These are phyloP conservation scores for Rhingia rostrata DNA, from an alignment of 2,888 invertebrate genomes.

Conservation along the genomic window DNA sequence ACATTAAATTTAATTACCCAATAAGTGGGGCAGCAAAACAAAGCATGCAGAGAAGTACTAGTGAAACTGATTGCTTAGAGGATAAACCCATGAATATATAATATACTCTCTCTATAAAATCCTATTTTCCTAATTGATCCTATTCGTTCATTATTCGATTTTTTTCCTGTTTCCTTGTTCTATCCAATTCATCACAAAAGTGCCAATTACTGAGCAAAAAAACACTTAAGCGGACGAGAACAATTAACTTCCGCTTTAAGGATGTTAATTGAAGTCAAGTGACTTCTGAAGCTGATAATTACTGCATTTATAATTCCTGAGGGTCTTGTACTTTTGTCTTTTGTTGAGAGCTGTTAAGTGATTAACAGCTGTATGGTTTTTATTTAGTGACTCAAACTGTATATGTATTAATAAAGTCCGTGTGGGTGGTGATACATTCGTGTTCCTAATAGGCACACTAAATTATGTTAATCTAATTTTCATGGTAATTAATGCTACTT, in stretches of 20 bases:
- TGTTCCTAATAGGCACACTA: too few relatives aligned
- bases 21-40: constrained; percentile 35
- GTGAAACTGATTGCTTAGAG: constrained; percentile 20
- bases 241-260: constrained; percentile 32
- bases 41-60: background rate
- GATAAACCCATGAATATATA: constrained; percentile 25
- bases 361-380: too few relatives aligned
- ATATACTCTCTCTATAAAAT: constrained; percentile 8
- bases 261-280: constrained; percentile 30
- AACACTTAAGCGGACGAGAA: constrained; percentile 9
- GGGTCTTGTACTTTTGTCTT: background rate
- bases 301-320: background rate
- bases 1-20: constrained; percentile 48
- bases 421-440: too few relatives aligned
- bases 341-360: too few relatives aligned
- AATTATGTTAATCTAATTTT: too few relatives aligned
- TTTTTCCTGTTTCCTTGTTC: background rate
- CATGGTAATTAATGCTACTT: too few relatives aligned
- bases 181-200: constrained; percentile 23
- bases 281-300: constrained; percentile 14
- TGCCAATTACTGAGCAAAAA: constrained; percentile 45
- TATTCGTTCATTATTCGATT: background rate
- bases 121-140: background rate
- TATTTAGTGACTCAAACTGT: too few relatives aligned
- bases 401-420: too few relatives aligned